phyloP scores from a whole-genome alignment of 2,797 vertebrate genomes.

The Miichthys miiuy region DNA sequence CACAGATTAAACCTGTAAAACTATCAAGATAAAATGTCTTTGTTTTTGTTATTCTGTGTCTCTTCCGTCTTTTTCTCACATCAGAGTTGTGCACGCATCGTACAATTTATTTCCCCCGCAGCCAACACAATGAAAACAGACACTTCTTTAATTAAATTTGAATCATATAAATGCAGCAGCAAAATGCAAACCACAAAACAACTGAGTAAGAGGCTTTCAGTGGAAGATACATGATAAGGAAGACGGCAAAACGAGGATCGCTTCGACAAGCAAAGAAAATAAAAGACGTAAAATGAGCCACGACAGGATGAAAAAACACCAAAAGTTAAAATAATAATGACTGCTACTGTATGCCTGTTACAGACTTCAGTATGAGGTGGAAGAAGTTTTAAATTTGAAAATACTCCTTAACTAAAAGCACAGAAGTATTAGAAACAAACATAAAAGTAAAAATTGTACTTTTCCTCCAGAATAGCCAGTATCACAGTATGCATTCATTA shows the following conservation, averaged over 20 bases:
- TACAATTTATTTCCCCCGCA: background rate
- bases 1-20: background rate
- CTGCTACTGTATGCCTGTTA: background rate
- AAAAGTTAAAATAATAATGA: background rate
- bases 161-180: background rate
- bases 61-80: background rate
- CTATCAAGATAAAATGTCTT: background rate
- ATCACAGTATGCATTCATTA: background rate
- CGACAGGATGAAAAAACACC: background rate
- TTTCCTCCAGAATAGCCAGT: too few relatives aligned
- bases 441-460: too few relatives aligned
- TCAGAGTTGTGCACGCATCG: background rate
- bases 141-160: background rate
- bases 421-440: too few relatives aligned
- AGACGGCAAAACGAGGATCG: slow-evolving; percentile 23
- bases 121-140: background rate
- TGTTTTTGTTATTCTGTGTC: background rate
- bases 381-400: background rate
- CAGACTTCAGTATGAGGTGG: background rate
- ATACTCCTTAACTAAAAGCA: too few relatives aligned
- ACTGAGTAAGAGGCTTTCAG: background rate
- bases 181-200: background rate
- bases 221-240: background rate
- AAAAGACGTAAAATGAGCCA: background rate
- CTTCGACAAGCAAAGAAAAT: background rate